phyloP scores from a whole-genome alignment of 2,888 invertebrate genomes.

The Aleiodes testaceus region DNA sequence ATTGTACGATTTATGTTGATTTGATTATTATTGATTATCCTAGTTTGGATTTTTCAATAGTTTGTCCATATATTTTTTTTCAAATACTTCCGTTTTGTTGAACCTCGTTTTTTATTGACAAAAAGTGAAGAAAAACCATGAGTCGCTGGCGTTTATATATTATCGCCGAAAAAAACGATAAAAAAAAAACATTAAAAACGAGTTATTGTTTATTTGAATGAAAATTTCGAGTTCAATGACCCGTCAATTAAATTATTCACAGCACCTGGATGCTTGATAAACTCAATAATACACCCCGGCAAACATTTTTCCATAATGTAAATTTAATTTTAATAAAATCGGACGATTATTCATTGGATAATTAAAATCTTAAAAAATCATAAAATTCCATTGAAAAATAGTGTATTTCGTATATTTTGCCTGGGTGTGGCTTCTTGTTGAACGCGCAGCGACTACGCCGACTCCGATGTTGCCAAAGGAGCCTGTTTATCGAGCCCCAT shows the following conservation, averaged over 20 bases:
- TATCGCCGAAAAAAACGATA: constrained; percentile 10
- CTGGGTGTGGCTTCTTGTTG: constrained; percentile 52
- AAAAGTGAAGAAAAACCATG: constrained; percentile 3
- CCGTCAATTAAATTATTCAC: constrained; percentile 28
- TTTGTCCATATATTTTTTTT: constrained; percentile 1
- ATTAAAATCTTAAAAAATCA: constrained; percentile 13
- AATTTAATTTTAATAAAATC: background rate
- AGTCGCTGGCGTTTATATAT: background rate
- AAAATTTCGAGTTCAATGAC: constrained; percentile 33
- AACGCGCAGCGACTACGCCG: constrained; percentile 48
- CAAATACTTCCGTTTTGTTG: background rate
- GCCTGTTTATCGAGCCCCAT: constrained; percentile 9
- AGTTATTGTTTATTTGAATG: constrained; percentile 27
- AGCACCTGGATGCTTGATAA: constrained; percentile 31
- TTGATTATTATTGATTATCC: constrained; percentile 13
- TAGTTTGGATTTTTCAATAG: constrained; percentile 3
- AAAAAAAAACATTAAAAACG: constrained; percentile 5
- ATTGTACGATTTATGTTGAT: constrained; percentile 20
- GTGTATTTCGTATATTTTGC: constrained; percentile 27
- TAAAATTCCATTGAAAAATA: constrained; percentile 24
- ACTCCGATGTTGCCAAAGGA: constrained; percentile 44
- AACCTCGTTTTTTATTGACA: constrained; percentile 2
- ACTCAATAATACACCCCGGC: constrained; percentile 4
- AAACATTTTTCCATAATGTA: constrained; percentile 17
- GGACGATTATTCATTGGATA: background rate